These are phyloP conservation scores for Ferdinandea cuprea DNA, from an alignment of 2,888 invertebrate species.

Conservation along the genomic window DNA sequence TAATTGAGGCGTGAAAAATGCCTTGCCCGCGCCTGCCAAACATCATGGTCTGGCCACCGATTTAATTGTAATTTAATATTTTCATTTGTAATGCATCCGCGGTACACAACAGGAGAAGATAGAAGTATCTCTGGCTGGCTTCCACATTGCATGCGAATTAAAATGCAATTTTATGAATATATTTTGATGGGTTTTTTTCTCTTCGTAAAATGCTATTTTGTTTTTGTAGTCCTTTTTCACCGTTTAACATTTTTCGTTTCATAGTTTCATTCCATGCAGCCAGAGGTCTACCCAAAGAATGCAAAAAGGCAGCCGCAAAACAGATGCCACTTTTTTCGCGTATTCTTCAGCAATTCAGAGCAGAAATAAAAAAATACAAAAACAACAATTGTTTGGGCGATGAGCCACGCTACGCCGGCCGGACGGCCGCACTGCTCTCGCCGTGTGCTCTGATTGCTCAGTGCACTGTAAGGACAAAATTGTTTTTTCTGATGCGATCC, in stretches of 20 bases:
- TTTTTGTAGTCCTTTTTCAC: slow-evolving; percentile 51
- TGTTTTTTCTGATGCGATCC: slow-evolving; percentile 59
- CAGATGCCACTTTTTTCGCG: slow-evolving; percentile 62
- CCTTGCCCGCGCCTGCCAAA: slow-evolving; percentile 28
- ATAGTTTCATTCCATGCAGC: slow-evolving; percentile 43
- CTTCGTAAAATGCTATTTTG: not conserved
- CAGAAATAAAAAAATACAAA: slow-evolving; percentile 13
- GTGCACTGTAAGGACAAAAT: slow-evolving; percentile 72
- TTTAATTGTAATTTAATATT: slow-evolving; percentile 74
- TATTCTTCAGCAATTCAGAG: slow-evolving; percentile 32
- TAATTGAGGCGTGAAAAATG: slow-evolving; percentile 65
- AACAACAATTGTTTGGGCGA: slow-evolving; percentile 43
- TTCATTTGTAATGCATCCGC: slow-evolving; percentile 72
- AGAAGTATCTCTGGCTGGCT: slow-evolving; percentile 19
- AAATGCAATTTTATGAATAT: slow-evolving; percentile 74
- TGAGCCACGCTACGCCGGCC: slow-evolving; percentile 13
- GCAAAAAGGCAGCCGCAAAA: slow-evolving; percentile 66
- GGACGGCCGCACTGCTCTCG: too few relatives aligned
- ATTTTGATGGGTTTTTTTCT: slow-evolving; percentile 50
- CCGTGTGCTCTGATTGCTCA: slow-evolving; percentile 70
- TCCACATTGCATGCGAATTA: slow-evolving; percentile 65
- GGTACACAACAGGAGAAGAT: slow-evolving; percentile 12
- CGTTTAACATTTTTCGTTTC: slow-evolving; percentile 62
- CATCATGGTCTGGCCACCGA: slow-evolving; percentile 41
- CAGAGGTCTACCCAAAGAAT: slow-evolving; percentile 45